Conservation (phyloP, 1,140 invertebrate genomes). For the Panagrolaimus sp. region DNA sequence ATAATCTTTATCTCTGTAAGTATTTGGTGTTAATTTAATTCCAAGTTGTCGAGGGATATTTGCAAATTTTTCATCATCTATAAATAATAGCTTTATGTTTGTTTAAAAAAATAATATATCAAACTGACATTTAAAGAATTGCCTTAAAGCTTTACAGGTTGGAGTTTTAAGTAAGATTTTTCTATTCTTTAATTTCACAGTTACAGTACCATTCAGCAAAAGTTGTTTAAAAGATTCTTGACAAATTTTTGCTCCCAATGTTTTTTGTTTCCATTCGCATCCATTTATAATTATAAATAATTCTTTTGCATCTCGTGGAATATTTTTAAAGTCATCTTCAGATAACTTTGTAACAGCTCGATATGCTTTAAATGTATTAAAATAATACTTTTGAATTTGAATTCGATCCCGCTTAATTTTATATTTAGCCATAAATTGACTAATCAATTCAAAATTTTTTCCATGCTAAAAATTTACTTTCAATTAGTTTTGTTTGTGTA, state of each 20-base stretch:
- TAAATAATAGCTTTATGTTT: slow-evolving; percentile 13
- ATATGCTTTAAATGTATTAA: slow-evolving; percentile 43
- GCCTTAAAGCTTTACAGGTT: slow-evolving; percentile 39
- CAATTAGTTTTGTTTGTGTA: neutral
- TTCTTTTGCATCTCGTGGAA: slow-evolving; percentile 48
- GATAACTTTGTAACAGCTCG: slow-evolving; percentile 32
- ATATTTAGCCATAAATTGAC: slow-evolving; percentile 44
- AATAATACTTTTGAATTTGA: slow-evolving; percentile 48
- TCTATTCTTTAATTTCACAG: neutral
- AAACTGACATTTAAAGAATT: slow-evolving; percentile 43
- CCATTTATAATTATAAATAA: slow-evolving; percentile 49
- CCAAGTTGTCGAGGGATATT: slow-evolving; percentile 34
- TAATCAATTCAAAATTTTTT: slow-evolving; percentile 50
- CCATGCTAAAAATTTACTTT: slow-evolving; percentile 40
- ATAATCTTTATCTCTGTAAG: slow-evolving; percentile 36
- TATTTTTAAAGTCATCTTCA: slow-evolving; percentile 33
- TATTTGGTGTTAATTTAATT: slow-evolving; percentile 32
- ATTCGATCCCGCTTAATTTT: slow-evolving; percentile 47
- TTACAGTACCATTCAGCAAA: slow-evolving; percentile 31
- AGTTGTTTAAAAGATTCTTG: slow-evolving; percentile 33
- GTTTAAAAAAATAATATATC: neutral
- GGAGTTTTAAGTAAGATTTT: slow-evolving; percentile 42
- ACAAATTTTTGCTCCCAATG: slow-evolving; percentile 26
- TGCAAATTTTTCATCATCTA: slow-evolving; percentile 35
- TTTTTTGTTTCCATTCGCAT: slow-evolving; percentile 47